Evolutionary conservation across 2,797 vertebrate species (phyloP).

Genomic region (Corythornis leucogaster): DNA sequence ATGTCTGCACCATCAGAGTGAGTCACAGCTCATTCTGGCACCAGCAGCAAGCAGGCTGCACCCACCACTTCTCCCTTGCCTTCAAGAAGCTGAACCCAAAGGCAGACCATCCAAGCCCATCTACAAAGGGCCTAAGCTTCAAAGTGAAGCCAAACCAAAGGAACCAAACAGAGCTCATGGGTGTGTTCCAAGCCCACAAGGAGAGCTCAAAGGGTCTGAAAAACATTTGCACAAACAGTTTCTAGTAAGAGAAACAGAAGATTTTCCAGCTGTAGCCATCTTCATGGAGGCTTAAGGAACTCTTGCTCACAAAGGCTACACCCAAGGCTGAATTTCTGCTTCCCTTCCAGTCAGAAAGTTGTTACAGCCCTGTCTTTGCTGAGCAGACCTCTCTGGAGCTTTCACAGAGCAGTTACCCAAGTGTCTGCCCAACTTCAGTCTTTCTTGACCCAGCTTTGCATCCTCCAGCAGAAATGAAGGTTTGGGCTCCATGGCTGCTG

Average conservation of each 20-base stretch:
- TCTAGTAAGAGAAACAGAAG: background rate
- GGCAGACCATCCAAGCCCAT: background rate
- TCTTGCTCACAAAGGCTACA: background rate
- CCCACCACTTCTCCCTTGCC: background rate
- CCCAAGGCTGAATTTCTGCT: background rate
- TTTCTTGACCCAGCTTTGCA: background rate
- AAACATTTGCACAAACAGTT: slow-evolving; percentile 34
- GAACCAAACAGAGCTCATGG: slow-evolving; percentile 30
- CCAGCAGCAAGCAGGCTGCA: background rate
- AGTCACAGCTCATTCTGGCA: slow-evolving; percentile 48
- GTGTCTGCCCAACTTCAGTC: background rate
- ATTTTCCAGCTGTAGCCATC: slow-evolving; percentile 27
- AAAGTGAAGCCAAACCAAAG: slow-evolving; percentile 45
- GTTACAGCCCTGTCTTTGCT: background rate
- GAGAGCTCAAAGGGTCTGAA: slow-evolving; percentile 18
- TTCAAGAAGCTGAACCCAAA: slow-evolving; percentile 4
- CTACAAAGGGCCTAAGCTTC: background rate
- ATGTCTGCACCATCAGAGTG: background rate
- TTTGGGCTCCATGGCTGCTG: background rate
- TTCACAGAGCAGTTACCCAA: background rate
- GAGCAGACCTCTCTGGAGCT: background rate
- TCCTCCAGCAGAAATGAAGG: background rate
- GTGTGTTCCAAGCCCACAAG: slow-evolving; percentile 47
- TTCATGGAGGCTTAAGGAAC: background rate
- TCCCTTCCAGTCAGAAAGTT: background rate